Evolutionary conservation across 2,797 vertebrate species (phyloP).

Genomic region (Holocentrus rufus): DNA sequence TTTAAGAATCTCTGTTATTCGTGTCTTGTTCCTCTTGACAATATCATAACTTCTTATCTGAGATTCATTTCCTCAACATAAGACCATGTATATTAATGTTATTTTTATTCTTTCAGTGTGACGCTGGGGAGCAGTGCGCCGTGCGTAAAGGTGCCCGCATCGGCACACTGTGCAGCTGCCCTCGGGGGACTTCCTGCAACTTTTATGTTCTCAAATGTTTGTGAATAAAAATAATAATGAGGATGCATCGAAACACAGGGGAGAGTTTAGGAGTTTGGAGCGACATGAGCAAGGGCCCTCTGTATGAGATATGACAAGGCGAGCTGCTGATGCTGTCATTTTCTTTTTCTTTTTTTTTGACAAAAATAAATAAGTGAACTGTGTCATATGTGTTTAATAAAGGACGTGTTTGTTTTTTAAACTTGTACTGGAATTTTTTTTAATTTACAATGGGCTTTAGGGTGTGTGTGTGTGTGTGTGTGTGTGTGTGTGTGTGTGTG

Average conservation of each 20-base stretch:
- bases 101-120: constrained; percentile 74
- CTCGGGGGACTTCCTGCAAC: constrained; percentile 82
- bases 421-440: background rate
- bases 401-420: constrained; percentile 34
- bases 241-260: background rate
- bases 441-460: background rate
- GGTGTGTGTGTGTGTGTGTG: background rate
- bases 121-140: constrained; percentile 81
- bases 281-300: constrained; percentile 1
- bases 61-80: too few relatives aligned
- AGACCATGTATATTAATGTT: background rate
- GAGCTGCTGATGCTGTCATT: constrained; percentile 13
- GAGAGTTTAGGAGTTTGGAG: background rate
- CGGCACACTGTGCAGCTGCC: constrained; percentile 85
- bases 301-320: constrained; percentile 10
- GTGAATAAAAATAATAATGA: constrained; percentile 44
- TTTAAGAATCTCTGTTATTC: too few relatives aligned
- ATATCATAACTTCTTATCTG: too few relatives aligned
- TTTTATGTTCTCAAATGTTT: constrained; percentile 83
- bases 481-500: background rate
- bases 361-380: constrained; percentile 27
- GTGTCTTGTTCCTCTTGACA: too few relatives aligned
- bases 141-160: constrained; percentile 84
- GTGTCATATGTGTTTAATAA: constrained; percentile 47
- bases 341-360: constrained; percentile 25